These are phyloP conservation scores for Lucilia cuprina DNA, from an alignment of 1,140 invertebrate genomes.

Conservation along the genomic window DNA sequence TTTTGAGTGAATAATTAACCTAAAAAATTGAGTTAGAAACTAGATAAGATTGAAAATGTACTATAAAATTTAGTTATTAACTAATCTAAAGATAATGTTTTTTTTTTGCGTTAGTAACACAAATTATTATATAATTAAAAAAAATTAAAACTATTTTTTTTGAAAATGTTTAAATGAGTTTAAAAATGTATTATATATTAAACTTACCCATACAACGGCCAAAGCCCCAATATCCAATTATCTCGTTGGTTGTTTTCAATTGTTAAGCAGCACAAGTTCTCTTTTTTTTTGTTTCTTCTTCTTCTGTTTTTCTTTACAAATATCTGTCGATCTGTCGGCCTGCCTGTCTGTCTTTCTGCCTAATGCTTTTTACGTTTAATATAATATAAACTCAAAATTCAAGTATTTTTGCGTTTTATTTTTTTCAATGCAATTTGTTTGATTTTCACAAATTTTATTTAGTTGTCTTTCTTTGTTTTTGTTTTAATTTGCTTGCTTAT, in stretches of 20 bases:
- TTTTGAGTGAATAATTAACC: not conserved
- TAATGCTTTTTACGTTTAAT: not conserved
- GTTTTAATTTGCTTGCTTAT: constrained; percentile 8
- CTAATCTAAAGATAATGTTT: no score
- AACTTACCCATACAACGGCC: constrained; percentile 62
- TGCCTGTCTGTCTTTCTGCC: not conserved
- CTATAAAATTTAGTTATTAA: no score
- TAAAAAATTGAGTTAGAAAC: not conserved
- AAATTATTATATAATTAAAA: no score
- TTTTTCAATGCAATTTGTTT: constrained; percentile 32
- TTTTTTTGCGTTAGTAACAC: no score
- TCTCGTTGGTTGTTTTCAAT: constrained; percentile 10
- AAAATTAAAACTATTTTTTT: no score
- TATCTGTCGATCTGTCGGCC: not conserved
- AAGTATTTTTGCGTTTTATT: constrained; percentile 23
- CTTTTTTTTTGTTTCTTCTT: no score
- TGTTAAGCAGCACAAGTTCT: constrained; percentile 42
- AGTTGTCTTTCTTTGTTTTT: constrained; percentile 36
- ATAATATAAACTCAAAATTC: not conserved
- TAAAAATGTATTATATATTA: not conserved
- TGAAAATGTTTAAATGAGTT: no score
- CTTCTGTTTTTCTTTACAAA: constrained; percentile 39
- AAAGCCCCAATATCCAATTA: constrained; percentile 57
- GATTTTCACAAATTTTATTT: not conserved
- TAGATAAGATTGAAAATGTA: no score